Percentiles rank a stretch among this genome's conserved stretches.
phyloP scores from a whole-genome alignment of 2,113 vertebrate genomes.

The Syngnathus floridae region DNA sequence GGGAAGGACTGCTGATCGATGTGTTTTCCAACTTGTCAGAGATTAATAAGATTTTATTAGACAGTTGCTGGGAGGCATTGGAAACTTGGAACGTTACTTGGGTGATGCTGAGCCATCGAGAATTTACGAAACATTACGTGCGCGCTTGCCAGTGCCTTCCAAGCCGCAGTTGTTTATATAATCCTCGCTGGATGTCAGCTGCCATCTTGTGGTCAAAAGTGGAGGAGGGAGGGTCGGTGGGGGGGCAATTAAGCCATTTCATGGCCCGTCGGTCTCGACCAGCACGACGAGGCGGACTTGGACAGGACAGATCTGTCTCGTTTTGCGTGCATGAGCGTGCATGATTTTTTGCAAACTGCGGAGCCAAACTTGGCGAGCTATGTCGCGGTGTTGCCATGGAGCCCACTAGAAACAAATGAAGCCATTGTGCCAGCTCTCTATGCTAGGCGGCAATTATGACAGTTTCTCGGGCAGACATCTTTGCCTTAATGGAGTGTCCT shows the following conservation, averaged over 20 bases:
- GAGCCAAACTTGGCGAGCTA: constrained; percentile 22
- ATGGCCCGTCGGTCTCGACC: not conserved
- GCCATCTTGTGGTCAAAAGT: constrained; percentile 21
- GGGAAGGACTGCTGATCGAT: constrained; percentile 1
- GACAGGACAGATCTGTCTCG: constrained; percentile 3
- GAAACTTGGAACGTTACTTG: constrained; percentile 15
- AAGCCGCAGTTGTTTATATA: constrained; percentile 39
- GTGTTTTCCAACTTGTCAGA: constrained; percentile 4
- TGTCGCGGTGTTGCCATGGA: constrained; percentile 36
- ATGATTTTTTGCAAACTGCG: constrained; percentile 9
- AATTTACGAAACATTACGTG: constrained; percentile 15
- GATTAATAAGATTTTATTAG: constrained; percentile 5
- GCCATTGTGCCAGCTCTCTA: constrained; percentile 27
- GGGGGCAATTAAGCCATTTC: constrained; percentile 4
- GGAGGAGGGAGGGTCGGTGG: not conserved
- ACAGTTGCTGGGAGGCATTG: not conserved
- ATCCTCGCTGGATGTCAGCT: constrained; percentile 30
- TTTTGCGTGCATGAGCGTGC: constrained; percentile 7
- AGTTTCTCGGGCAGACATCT: constrained; percentile 16
- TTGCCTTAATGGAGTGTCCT: constrained; percentile 2
- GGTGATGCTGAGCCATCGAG: constrained; percentile 15
- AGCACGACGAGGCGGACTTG: not conserved
- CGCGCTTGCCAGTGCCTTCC: not conserved
- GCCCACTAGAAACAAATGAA: constrained; percentile 42
- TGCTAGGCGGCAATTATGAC: constrained; percentile 26